phyloP scores from a whole-genome alignment of 2,113 vertebrate genomes.

The Ictidomys tridecemlineatus region DNA sequence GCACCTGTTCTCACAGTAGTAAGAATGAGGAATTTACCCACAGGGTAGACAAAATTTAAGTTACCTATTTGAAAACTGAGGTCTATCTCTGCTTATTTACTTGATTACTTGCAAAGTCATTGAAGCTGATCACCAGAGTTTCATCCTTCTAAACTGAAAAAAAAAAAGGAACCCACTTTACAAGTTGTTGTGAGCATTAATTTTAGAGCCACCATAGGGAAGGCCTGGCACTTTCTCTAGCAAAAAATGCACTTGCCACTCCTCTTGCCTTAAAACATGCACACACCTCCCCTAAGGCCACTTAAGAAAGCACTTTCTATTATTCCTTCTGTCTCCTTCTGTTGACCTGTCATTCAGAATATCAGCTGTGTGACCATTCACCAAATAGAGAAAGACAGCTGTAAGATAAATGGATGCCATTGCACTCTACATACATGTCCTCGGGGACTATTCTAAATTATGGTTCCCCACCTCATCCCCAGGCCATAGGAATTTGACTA shows the following conservation, averaged over 20 bases:
- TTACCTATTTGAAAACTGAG: neutral
- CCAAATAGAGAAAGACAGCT: neutral
- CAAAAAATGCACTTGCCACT: neutral
- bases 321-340: neutral
- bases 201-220: neutral
- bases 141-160: neutral
- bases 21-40: neutral
- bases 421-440: neutral
- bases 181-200: neutral
- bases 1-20: neutral
- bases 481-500: neutral
- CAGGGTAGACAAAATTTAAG: neutral
- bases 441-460: neutral
- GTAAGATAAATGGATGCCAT: neutral
- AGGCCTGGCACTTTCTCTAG: neutral
- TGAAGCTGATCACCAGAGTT: slow-evolving; percentile 30
- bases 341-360: neutral
- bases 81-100: neutral
- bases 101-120: neutral
- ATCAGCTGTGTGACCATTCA: neutral
- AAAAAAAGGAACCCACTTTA: neutral
- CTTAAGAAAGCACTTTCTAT: slow-evolving; percentile 1
- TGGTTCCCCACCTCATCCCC: neutral
- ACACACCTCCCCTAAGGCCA: too few species aligned
- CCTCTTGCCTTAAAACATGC: neutral